Conservation (phyloP, 2,797 vertebrate species). For the Acanthis flammea region DNA sequence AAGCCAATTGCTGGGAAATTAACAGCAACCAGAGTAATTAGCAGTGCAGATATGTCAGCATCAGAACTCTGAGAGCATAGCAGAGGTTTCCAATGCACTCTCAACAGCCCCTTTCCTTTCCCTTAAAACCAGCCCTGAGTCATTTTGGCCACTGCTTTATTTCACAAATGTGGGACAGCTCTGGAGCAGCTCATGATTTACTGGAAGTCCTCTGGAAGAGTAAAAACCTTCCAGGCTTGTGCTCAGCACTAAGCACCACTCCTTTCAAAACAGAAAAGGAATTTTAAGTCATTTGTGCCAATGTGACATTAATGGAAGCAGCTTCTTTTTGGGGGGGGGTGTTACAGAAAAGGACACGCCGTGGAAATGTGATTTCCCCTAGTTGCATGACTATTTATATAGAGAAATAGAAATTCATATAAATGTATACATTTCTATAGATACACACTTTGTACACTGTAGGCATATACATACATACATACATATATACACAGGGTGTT, state of each 20-base stretch:
- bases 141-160: background rate
- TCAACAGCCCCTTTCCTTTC: background rate
- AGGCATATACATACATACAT: conserved; percentile 63
- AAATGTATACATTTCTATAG: conserved; percentile 65
- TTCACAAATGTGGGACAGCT: background rate
- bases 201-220: background rate
- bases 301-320: background rate
- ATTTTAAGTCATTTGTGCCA: background rate
- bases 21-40: background rate
- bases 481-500: conserved; percentile 46
- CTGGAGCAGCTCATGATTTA: background rate
- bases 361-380: background rate
- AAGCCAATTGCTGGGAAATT: background rate
- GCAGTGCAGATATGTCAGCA: background rate
- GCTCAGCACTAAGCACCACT: background rate
- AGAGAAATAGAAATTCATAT: conserved; percentile 69
- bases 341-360: background rate
- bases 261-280: background rate
- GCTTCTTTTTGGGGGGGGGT: background rate
- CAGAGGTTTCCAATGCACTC: background rate
- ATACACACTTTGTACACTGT: conserved; percentile 52
- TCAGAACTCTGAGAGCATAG: background rate
- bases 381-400: conserved; percentile 47
- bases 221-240: conserved; percentile 2
- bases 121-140: conserved; percentile 19